Percentiles rank a stretch among this genome's conserved stretches.
Conservation (phyloP, 2,113 vertebrate species). For the Tragulus kanchil region DNA sequence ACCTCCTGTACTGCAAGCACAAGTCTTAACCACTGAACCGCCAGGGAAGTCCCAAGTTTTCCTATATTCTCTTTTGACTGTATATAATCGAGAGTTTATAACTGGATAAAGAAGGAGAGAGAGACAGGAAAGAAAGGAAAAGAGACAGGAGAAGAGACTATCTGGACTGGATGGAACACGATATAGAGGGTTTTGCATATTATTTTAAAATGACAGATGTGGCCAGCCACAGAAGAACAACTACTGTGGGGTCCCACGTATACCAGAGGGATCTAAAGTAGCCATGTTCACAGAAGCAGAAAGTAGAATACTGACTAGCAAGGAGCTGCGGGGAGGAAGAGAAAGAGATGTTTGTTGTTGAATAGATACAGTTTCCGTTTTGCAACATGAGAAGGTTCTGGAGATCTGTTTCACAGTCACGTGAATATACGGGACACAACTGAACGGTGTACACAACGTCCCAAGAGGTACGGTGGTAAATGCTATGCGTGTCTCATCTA, state of each 20-base stretch:
- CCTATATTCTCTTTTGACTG: neutral
- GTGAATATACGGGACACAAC: rapidly evolving
- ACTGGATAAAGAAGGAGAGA: rapidly evolving
- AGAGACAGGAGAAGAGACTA: neutral
- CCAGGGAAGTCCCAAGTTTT: neutral
- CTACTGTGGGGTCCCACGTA: rapidly evolving
- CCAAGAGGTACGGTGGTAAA: rapidly evolving
- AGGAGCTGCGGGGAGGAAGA: rapidly evolving
- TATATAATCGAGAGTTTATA: neutral
- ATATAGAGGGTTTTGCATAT: neutral
- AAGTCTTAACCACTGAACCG: neutral
- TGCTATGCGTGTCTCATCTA: rapidly evolving
- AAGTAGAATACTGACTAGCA: rapidly evolving
- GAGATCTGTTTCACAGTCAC: neutral
- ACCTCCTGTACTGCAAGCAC: neutral
- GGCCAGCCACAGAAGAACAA: neutral
- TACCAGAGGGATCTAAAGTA: rapidly evolving
- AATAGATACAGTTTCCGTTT: rapidly evolving
- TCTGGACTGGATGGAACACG: neutral
- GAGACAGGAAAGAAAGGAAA: neutral
- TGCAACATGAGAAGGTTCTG: too few species aligned
- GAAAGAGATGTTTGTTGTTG: rapidly evolving
- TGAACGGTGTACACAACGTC: rapidly evolving
- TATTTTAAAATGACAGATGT: neutral
- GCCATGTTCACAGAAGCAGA: rapidly evolving